phyloP scores from a whole-genome alignment of 2,113 vertebrate species.

The Labrus mixtus region DNA sequence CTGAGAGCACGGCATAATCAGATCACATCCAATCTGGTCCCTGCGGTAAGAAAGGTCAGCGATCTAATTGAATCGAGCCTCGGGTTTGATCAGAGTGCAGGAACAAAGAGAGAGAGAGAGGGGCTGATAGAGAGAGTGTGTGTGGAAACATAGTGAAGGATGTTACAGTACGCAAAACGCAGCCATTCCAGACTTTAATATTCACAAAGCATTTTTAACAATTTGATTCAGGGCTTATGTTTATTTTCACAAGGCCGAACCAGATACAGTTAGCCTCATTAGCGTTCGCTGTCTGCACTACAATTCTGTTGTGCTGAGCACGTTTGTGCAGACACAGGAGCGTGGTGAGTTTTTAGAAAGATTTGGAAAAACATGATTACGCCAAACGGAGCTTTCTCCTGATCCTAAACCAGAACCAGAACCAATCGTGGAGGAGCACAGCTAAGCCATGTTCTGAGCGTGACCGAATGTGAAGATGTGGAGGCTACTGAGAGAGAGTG shows the following conservation, averaged over 20 bases:
- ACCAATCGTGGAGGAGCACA: background rate
- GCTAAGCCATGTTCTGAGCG: background rate
- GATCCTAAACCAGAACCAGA: background rate
- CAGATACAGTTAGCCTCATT: too few relatives aligned
- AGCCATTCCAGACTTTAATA: background rate
- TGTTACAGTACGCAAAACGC: background rate
- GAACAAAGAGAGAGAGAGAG: background rate
- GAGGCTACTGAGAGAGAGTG: background rate
- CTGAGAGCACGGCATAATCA: slow-evolving; percentile 21
- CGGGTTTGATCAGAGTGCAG: background rate
- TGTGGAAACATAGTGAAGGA: background rate
- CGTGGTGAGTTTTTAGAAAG: background rate
- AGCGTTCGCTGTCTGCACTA: too few relatives aligned
- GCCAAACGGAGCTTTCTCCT: background rate
- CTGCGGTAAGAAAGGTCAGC: slow-evolving; percentile 35
- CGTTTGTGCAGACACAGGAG: background rate
- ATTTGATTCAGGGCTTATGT: background rate
- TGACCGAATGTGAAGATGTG: background rate
- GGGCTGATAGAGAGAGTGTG: background rate
- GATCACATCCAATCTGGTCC: slow-evolving; percentile 20
- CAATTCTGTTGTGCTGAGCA: background rate
- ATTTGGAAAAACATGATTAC: background rate
- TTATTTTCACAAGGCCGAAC: background rate
- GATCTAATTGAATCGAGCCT: slow-evolving; percentile 27
- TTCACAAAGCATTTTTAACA: background rate